phyloP scores from a whole-genome alignment of 2,113 vertebrate genomes.

The Apistogramma diplotaenia region DNA sequence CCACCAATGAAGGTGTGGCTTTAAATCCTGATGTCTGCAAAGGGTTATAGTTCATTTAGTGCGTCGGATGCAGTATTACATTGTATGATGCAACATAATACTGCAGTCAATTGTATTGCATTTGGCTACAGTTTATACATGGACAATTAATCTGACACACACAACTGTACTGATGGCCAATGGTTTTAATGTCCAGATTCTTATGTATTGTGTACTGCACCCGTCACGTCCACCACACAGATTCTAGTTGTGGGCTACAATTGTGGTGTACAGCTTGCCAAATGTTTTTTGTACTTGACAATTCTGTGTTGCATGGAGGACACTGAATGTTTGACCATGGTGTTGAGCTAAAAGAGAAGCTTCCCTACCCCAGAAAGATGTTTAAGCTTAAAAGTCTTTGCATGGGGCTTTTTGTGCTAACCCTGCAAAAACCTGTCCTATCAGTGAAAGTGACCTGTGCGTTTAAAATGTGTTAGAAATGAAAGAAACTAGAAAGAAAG shows the following conservation, averaged over 20 bases:
- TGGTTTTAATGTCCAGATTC: background rate
- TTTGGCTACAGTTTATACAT: background rate
- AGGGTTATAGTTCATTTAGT: background rate
- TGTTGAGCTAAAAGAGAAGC: background rate
- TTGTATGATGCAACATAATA: background rate
- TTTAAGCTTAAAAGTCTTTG: slow-evolving; percentile 26
- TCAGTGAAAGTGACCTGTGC: background rate
- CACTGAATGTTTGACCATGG: slow-evolving; percentile 8
- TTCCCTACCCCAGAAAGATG: background rate
- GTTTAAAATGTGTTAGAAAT: background rate
- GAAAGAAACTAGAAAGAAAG: too few species aligned
- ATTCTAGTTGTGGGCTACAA: background rate
- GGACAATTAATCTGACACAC: background rate
- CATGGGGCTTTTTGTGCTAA: background rate
- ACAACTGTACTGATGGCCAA: background rate
- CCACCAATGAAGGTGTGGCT: background rate
- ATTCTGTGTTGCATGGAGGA: slow-evolving; percentile 9
- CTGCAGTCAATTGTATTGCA: background rate
- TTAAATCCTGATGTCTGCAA: background rate
- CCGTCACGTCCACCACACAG: background rate
- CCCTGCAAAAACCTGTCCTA: background rate
- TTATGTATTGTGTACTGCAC: background rate
- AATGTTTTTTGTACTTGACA: slow-evolving; percentile 33
- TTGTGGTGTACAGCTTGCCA: background rate
- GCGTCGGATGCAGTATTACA: background rate